Percentiles rank a stretch among this genome's conserved stretches.
Evolutionary conservation across 1,140 invertebrate species (phyloP).

Genomic region (Eubasilissa regina): DNA sequence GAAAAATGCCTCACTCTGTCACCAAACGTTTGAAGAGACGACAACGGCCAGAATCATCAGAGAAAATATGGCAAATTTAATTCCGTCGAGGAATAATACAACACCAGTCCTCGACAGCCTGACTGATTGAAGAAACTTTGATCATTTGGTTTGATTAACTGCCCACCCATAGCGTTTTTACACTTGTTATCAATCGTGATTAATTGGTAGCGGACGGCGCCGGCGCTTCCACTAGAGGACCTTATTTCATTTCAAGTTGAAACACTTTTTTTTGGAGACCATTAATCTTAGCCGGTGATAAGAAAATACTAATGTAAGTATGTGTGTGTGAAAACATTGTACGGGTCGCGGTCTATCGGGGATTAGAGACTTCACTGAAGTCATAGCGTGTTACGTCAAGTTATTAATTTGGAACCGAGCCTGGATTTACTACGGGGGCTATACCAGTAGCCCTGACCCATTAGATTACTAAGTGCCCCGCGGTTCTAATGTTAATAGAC

Average conservation of each 20-base stretch:
- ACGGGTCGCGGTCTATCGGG: no score
- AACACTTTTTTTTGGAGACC: constrained; percentile 7
- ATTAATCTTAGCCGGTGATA: constrained; percentile 36
- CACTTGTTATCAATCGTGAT: constrained; percentile 28
- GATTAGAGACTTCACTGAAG: no score
- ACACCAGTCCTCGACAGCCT: constrained; percentile 3
- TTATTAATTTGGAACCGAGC: no score
- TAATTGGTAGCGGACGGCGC: constrained; percentile 11
- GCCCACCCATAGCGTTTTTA: constrained; percentile 10
- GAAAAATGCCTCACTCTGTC: constrained; percentile 11
- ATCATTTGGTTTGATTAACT: constrained; percentile 38
- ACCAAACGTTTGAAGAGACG: background rate
- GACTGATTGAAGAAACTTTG: constrained; percentile 35
- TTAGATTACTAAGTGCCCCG: no score
- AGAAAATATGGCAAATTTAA: background rate
- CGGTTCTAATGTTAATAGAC: no score
- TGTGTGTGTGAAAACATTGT: no score
- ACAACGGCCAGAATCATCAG: background rate
- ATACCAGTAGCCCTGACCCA: no score
- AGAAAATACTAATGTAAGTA: background rate
- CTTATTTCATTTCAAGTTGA: background rate
- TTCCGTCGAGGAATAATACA: constrained; percentile 6
- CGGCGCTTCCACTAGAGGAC: constrained; percentile 1
- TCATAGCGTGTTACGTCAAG: no score
- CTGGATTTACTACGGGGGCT: no score